Conservation (phyloP, 2,797 vertebrate genomes). For the Fratercula arctica region DNA sequence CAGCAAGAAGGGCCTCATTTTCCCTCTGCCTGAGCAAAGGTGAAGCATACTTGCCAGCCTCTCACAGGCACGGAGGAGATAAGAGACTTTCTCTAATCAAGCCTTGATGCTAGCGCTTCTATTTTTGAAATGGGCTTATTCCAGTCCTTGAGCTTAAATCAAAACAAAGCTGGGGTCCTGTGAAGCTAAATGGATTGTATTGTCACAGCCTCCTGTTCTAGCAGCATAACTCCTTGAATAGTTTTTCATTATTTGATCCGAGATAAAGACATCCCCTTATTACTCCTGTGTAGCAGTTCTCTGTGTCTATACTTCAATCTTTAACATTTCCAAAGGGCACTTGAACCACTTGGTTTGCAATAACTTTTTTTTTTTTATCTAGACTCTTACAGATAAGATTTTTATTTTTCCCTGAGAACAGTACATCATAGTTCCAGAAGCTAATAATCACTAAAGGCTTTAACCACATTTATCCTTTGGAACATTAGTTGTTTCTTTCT, state of each 20-base stretch:
- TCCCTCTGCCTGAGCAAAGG: not conserved
- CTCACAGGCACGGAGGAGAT: not conserved
- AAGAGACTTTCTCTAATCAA: constrained; percentile 32
- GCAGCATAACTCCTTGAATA: constrained; percentile 21
- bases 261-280: constrained; percentile 53
- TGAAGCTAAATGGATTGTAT: constrained; percentile 39
- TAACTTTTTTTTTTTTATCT: constrained; percentile 16
- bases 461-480: not conserved
- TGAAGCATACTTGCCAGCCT: not conserved
- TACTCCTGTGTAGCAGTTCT: not conserved
- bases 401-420: constrained; percentile 37
- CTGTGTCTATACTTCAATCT: constrained; percentile 7
- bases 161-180: constrained; percentile 47
- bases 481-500: constrained; percentile 22
- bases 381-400: constrained; percentile 18
- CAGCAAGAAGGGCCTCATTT: not conserved
- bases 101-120: not conserved
- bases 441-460: constrained; percentile 8
- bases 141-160: constrained; percentile 36
- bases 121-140: constrained; percentile 47
- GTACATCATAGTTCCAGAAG: not conserved
- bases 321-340: constrained; percentile 50
- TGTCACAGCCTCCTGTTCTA: constrained; percentile 33
- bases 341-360: constrained; percentile 15
- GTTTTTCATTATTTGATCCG: constrained; percentile 34